Conservation (phyloP, 2,797 vertebrate genomes). For the Cossypha dichroa region DNA sequence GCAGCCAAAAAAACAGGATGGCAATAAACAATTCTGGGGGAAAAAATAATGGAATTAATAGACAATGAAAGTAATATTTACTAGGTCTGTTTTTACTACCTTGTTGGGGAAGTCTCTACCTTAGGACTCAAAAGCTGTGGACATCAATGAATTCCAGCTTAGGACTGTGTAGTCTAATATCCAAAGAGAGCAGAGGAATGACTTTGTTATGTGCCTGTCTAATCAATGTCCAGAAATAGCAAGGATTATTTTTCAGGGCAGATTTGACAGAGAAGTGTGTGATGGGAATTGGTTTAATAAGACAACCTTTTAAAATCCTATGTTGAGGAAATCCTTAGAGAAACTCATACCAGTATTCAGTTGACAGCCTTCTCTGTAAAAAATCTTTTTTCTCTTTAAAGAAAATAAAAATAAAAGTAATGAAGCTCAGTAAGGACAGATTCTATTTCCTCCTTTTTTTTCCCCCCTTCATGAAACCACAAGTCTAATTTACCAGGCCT, state of each 20-base stretch:
- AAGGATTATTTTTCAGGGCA: slow-evolving; percentile 17
- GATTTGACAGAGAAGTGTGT: background rate
- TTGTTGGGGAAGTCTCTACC: background rate
- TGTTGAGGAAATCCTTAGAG: background rate
- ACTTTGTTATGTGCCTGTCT: background rate
- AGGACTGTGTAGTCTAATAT: background rate
- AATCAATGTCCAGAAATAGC: slow-evolving; percentile 16
- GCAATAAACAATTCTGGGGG: fast-evolving
- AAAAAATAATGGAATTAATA: background rate
- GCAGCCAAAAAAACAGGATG: background rate
- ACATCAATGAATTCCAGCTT: background rate
- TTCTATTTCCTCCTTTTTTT: fast-evolving
- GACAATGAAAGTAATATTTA: background rate
- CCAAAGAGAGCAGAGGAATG: background rate
- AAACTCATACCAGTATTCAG: background rate
- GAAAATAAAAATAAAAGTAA: slow-evolving; percentile 8
- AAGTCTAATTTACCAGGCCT: background rate
- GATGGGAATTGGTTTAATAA: slow-evolving; percentile 11
- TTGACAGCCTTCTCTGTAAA: background rate
- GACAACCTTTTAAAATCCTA: background rate
- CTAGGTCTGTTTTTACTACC: background rate
- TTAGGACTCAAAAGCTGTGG: background rate
- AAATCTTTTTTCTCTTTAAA: background rate
- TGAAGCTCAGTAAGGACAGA: background rate
- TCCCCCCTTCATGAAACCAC: background rate